Evolutionary conservation across 2,113 vertebrate genomes (phyloP).

Genomic region (Phodopus roborovskii): DNA sequence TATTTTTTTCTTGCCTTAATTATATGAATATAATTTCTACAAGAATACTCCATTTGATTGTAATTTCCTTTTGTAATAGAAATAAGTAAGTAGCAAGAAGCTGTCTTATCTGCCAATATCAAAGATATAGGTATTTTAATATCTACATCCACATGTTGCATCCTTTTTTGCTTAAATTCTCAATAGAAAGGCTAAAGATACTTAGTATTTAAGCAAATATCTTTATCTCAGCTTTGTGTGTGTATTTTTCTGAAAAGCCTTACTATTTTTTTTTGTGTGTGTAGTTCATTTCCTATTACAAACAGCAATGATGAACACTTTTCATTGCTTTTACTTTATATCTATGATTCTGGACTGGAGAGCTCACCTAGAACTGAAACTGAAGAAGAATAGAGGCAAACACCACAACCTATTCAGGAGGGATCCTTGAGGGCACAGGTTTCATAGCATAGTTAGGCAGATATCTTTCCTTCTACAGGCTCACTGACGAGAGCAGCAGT

Average conservation of each 20-base stretch:
- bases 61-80: not conserved
- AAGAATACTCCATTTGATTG: not conserved
- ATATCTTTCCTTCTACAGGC: not conserved
- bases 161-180: not conserved
- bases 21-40: not conserved
- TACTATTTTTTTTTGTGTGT: not conserved
- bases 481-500: not conserved
- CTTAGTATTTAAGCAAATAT: not conserved
- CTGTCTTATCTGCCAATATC: not conserved
- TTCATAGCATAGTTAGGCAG: not conserved
- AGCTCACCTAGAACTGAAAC: not conserved
- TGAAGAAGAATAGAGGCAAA: not conserved
- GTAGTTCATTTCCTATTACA: not conserved
- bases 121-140: not conserved
- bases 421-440: not conserved
- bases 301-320: not conserved
- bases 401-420: not conserved
- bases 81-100: not conserved
- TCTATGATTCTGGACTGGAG: not conserved
- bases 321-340: not conserved
- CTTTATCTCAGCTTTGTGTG: not conserved
- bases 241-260: not conserved
- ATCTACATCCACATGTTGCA: not conserved
- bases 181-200: not conserved
- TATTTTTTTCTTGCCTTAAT: not conserved